Base-by-base conservation (phyloP, 1,140 invertebrate species). In the Drosophila miranda region DNA sequence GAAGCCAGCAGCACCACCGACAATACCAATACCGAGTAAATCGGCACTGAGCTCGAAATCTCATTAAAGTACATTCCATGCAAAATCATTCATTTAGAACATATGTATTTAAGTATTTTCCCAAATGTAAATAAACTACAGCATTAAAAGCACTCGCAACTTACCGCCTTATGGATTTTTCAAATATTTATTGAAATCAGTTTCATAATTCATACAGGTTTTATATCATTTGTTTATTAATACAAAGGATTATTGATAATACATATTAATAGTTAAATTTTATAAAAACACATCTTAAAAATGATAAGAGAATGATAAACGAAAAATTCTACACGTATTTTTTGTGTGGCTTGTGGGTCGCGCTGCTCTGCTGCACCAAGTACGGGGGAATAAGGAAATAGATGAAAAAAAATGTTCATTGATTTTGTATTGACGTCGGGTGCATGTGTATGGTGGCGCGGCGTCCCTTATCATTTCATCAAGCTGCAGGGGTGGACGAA, bases 121-220 rank as follows among this genome's bases (percentile, higher is more conserved):
- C 48, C 70, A 81, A 58, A 66, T 84, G 70, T 73, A 56, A 70
- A 73, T 74, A 58, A 75, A 44, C 48, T 59, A 59, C 43, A 30
- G 23, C 11, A 45, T 26, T 50, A 34, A 16, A 5, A 53, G 21
- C 26, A n/a, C 38, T 19, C 34, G 28, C 19, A 7, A 54, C 34
- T 11, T 38, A 9, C 5, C 16, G 16, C 26, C 34, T 56, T 60
- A 56, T 60, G 74, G 78, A 72, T 57, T 62, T 75, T 87, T 80
- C 62, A 86, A 82, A 78, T 87, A 71, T 87, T 82, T 87, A 86
- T 86, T 86, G 69, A 87, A 86, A 86, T 86, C 78, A 82, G 64
- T 71, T 82, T 70, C 71, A 51, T 76, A 87, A 78, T 82, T 87
- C 75, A 82, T 87, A 83, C 23, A 5, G 23, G 23, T 26, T 26